phyloP scores from a whole-genome alignment of 2,888 invertebrate genomes.

The Xanthia togata region DNA sequence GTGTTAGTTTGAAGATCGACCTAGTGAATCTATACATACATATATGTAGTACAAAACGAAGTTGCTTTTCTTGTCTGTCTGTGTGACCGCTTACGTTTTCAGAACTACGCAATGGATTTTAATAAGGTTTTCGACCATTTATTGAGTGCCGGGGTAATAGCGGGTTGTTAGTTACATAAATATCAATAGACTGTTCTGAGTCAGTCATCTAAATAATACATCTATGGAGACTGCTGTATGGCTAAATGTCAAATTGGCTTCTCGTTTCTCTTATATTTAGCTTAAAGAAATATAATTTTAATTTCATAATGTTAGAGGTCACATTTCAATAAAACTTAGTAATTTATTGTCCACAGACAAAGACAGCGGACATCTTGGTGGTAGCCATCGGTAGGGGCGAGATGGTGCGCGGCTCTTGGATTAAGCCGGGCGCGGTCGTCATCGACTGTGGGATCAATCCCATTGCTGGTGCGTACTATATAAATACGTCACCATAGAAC shows the following conservation, averaged over 20 bases:
- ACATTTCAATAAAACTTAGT: background rate
- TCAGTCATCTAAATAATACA: background rate
- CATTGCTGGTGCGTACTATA: conserved; percentile 92
- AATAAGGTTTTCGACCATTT: background rate
- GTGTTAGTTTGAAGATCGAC: background rate
- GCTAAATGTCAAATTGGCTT: background rate
- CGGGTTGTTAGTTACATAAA: too few species aligned
- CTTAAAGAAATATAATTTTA: background rate
- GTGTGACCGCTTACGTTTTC: background rate
- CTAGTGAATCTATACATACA: background rate
- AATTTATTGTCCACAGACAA: conserved; percentile 84
- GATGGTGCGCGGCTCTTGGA: conserved; percentile 98
- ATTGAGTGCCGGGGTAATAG: background rate
- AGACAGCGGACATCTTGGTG: conserved; percentile 98
- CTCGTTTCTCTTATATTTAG: background rate
- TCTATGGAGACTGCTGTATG: background rate
- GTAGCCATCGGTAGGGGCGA: conserved; percentile 98
- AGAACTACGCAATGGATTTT: background rate
- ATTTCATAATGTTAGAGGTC: background rate
- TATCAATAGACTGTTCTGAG: background rate
- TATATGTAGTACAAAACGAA: background rate
- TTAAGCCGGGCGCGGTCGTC: conserved; percentile 99
- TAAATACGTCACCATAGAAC: conserved; percentile 38
- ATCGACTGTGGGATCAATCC: conserved; percentile 99
- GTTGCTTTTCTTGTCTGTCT: background rate